Evolutionary conservation across 2,888 invertebrate species (phyloP), one percentile per base, ranked within the genome.

Genomic region (Lithophane semibrunnea): DNA sequence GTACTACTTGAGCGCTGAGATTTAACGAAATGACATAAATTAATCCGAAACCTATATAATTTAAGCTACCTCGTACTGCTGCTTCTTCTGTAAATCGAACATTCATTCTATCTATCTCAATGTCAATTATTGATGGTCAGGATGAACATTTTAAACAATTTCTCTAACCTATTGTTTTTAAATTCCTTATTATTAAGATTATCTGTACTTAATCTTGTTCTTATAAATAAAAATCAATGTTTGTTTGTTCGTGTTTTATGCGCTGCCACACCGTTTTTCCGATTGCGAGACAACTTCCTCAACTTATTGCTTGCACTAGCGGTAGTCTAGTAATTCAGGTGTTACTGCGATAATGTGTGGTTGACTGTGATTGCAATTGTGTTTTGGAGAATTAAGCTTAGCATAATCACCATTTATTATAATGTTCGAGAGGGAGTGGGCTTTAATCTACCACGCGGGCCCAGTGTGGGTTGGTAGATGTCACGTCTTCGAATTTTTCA

Each of bases 11-110:
- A 21, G 8, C 56, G 5, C 29, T 66, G 65, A n/a, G 52, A 2
- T 70, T 18, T 58, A 56, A 24, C 47, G 64, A 75, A 37, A 42
- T 61, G 16, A 64, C 42, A 18, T 47, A 63, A 21, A 75, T 61
- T 44, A 65, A 71, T 56, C 58, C 56, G 10, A 80, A 80, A 81
- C 37, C 65, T 63, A 52, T 75, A 61, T 80, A 65, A 75, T 69
- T n/a, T 16, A 52, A 63, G 12, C 12, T 12, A n/a, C 29, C 16
- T 61, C 3, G 0, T 18, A 1, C 24, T 52, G 12, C 52, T 58
- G 37, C 24, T 73, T 66, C 10, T 52, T 9, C 29, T 54, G 54
- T 16, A 21, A 37, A 21, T 44, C 8, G 12, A 21, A 54, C 24
- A 37, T 21, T 47, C n/a, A 16, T 79, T 29, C 54, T 24, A 61